These are phyloP conservation scores for Diadophis punctatus DNA, from an alignment of 2,113 vertebrate species.

Conservation along the genomic window DNA sequence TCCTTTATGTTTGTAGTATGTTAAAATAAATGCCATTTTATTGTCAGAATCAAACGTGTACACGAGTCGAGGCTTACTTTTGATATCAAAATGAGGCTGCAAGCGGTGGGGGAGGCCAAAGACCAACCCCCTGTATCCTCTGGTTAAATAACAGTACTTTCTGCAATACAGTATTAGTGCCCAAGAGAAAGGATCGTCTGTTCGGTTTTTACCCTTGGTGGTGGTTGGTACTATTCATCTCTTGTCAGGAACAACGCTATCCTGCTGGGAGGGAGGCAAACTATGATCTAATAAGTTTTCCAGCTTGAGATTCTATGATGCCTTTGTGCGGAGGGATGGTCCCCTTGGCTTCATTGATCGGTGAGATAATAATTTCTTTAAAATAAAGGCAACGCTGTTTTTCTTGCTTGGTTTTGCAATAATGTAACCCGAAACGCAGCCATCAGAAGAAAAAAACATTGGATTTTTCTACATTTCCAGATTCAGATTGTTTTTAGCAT, in stretches of 20 bases:
- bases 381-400: background rate
- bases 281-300: conserved; percentile 16
- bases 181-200: background rate
- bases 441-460: background rate
- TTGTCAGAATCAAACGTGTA: background rate
- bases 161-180: background rate
- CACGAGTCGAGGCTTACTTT: background rate
- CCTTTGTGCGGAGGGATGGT: conserved; percentile 12
- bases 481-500: background rate
- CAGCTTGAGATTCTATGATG: conserved; percentile 11
- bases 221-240: conserved; percentile 15
- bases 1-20: background rate
- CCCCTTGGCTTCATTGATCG: background rate
- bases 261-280: background rate
- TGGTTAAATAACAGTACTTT: background rate
- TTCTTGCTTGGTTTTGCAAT: background rate
- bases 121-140: background rate
- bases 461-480: background rate
- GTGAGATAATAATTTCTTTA: background rate
- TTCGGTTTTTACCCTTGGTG: background rate
- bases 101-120: background rate
- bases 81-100: background rate
- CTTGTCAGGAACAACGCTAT: background rate
- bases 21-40: background rate
- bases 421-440: background rate